Percentiles rank a stretch among this genome's conserved stretches.
Conservation (phyloP, 2,113 vertebrate genomes). For the Toxostoma redivivum region DNA sequence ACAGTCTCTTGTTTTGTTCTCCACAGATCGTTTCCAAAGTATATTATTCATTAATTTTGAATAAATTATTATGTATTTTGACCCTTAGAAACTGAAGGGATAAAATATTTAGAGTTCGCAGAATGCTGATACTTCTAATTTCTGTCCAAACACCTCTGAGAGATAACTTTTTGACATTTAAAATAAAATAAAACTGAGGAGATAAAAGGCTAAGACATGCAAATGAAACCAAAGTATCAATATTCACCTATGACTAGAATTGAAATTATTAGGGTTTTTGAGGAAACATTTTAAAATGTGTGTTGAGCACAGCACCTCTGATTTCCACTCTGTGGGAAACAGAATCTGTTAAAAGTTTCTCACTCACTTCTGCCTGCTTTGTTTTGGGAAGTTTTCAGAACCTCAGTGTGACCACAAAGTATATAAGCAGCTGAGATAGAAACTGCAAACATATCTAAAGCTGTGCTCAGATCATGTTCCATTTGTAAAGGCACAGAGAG, state of each 20-base stretch:
- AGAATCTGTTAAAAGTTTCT: neutral
- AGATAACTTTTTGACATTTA: neutral
- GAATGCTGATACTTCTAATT: neutral
- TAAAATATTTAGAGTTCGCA: neutral
- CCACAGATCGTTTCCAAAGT: neutral
- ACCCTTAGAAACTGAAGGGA: neutral
- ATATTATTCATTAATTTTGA: neutral
- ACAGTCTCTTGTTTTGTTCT: neutral
- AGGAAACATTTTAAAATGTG: accelerated
- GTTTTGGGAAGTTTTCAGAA: neutral
- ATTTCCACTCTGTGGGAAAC: neutral
- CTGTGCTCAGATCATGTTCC: neutral
- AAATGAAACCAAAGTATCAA: neutral
- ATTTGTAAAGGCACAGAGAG: neutral
- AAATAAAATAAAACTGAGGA: neutral
- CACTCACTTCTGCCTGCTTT: neutral
- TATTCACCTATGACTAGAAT: neutral
- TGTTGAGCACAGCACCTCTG: neutral
- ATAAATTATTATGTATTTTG: neutral
- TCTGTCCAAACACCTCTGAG: neutral
- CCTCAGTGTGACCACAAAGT: neutral
- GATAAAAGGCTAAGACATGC: neutral
- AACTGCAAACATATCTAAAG: neutral
- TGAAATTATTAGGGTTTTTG: neutral
- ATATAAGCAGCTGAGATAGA: neutral